Evolutionary conservation across 2,797 vertebrate species (phyloP).

Genomic region (Thunnus albacares): DNA sequence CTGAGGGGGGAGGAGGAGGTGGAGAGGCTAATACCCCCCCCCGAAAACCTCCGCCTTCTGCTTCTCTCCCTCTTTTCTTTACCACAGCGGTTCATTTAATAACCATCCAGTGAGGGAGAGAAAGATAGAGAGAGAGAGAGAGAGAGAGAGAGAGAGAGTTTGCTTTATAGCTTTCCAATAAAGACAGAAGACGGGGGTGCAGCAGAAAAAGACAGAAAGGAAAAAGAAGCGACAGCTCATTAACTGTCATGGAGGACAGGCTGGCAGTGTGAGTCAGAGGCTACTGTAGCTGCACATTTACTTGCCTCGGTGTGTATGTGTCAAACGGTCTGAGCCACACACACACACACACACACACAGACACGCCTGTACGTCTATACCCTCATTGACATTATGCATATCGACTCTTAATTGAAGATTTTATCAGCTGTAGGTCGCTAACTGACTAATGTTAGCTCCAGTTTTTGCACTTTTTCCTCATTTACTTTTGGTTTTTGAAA

Average conservation of each 20-base stretch:
- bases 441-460: no score
- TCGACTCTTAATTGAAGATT: neutral
- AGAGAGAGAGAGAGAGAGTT: conserved; percentile 29
- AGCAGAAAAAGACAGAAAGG: conserved; percentile 44
- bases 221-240: conserved; percentile 75
- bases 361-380: neutral
- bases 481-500: no score
- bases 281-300: conserved; percentile 58
- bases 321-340: conserved; percentile 19
- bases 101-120: conserved; percentile 61
- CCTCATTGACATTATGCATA: conserved; percentile 1
- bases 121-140: conserved; percentile 10
- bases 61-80: conserved; percentile 31
- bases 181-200: conserved; percentile 58
- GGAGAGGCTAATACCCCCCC: conserved; percentile 57
- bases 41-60: conserved; percentile 27
- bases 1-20: conserved; percentile 31
- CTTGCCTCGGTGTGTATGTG: conserved; percentile 40
- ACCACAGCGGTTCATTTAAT: conserved; percentile 64
- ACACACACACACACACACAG: neutral
- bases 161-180: conserved; percentile 70
- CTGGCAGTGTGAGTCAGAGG: conserved; percentile 73
- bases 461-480: no score
- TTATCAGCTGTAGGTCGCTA: no score
- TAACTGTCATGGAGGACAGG: conserved; percentile 77